Conservation (phyloP, 2,797 vertebrate species). For the Aeoliscus strigatus region DNA sequence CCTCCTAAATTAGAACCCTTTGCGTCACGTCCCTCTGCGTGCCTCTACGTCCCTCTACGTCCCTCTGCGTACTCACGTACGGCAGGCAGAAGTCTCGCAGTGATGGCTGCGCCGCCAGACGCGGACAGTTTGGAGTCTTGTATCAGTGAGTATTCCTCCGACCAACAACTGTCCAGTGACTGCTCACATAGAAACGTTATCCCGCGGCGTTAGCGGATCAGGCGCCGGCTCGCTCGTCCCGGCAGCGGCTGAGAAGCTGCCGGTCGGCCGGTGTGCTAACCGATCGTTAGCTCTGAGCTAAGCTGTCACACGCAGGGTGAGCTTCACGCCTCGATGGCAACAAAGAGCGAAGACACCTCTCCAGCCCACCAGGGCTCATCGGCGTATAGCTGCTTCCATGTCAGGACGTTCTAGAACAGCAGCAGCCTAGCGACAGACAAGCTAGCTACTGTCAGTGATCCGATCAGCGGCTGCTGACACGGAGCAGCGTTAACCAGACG, state of each 20-base stretch:
- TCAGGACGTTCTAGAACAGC: constrained; percentile 25
- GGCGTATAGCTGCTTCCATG: background rate
- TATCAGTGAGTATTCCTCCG: constrained; percentile 86
- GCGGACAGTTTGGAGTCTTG: constrained; percentile 89
- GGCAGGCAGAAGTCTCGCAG: constrained; percentile 73
- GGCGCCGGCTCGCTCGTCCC: constrained; percentile 5
- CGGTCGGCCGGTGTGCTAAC: constrained; percentile 53
- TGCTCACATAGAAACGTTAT: fast-evolving
- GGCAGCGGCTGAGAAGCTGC: constrained; percentile 5
- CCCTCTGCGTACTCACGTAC: constrained; percentile 44
- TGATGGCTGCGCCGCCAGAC: constrained; percentile 84
- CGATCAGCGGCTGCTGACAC: no score
- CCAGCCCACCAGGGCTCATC: no score
- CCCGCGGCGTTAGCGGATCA: background rate
- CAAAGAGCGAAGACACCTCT: background rate
- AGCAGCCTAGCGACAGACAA: background rate
- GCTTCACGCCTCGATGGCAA: constrained; percentile 9
- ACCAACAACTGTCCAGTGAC: background rate
- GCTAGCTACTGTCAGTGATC: background rate
- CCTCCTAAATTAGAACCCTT: no score
- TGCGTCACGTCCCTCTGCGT: constrained; percentile 2
- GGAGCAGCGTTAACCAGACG: no score
- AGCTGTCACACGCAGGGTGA: constrained; percentile 38
- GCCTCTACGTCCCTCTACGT: constrained; percentile 10
- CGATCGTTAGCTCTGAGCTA: constrained; percentile 17